phyloP scores from a whole-genome alignment of 2,113 vertebrate genomes.

The Pelobates fuscus region DNA sequence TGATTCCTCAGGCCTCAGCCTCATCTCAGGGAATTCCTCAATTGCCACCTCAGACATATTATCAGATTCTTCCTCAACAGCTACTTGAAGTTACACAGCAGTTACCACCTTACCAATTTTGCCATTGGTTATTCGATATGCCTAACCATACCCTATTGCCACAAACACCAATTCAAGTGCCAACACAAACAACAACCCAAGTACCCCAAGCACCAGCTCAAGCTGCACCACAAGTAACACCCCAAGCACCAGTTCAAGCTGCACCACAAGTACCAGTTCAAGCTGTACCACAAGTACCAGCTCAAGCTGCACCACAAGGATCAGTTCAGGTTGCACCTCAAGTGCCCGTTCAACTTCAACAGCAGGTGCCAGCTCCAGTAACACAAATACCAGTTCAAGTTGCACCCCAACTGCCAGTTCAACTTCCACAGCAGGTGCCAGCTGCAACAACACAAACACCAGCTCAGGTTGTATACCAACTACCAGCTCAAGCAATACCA shows the following conservation, averaged over 20 bases:
- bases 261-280: neutral
- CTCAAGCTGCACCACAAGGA: neutral
- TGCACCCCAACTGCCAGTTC: neutral
- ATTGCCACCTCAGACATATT: neutral
- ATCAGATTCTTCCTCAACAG: neutral
- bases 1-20: too few relatives aligned
- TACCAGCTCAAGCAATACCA: neutral
- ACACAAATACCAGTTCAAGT: neutral
- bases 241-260: neutral
- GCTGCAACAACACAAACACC: neutral
- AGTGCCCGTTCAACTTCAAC: neutral
- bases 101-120: neutral
- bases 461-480: neutral
- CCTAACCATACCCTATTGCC: neutral
- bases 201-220: neutral
- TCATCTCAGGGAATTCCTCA: neutral
- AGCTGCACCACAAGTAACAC: neutral
- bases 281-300: neutral
- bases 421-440: neutral
- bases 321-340: neutral
- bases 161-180: neutral
- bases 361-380: neutral
- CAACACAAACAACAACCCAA: too few relatives aligned
- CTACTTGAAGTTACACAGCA: neutral
- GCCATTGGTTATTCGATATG: neutral